A percentile compares a stretch with the other conserved stretches of the same genome.
phyloP scores from a whole-genome alignment of 1,140 invertebrate genomes.

The Brachionus koreanus region DNA sequence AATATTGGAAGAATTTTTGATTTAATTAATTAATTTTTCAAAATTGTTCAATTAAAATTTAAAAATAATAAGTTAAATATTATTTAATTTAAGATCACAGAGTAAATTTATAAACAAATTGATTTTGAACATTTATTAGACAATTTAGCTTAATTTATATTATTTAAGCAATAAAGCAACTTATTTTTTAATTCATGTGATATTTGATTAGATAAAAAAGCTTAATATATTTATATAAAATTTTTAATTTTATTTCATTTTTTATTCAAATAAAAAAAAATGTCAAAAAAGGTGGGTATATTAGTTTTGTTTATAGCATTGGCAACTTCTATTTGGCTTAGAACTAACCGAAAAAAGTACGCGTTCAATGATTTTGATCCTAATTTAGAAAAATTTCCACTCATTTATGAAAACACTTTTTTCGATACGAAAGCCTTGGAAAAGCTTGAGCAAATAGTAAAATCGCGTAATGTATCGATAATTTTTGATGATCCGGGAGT shows the following conservation, averaged over 20 bases:
- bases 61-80: no score
- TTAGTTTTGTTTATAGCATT: neutral
- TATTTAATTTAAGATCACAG: no score
- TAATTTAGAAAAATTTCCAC: neutral
- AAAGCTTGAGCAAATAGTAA: slow-evolving; percentile 4
- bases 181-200: neutral
- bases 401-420: slow-evolving; percentile 36
- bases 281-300: neutral
- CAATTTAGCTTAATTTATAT: no score
- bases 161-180: neutral
- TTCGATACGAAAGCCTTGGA: neutral
- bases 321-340: neutral
- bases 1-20: no score
- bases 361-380: neutral
- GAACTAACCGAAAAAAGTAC: neutral
- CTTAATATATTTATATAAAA: neutral
- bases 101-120: no score
- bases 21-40: no score
- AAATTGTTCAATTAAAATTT: no score
- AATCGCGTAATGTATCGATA: neutral
- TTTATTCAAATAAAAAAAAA: neutral
- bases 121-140: no score
- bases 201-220: neutral
- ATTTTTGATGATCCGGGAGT: slow-evolving; percentile 27
- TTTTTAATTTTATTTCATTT: neutral